Percentiles rank a stretch among this genome's conserved stretches.
Evolutionary conservation across 2,888 invertebrate genomes (phyloP).

Genomic region (Megastigmus dorsalis): DNA sequence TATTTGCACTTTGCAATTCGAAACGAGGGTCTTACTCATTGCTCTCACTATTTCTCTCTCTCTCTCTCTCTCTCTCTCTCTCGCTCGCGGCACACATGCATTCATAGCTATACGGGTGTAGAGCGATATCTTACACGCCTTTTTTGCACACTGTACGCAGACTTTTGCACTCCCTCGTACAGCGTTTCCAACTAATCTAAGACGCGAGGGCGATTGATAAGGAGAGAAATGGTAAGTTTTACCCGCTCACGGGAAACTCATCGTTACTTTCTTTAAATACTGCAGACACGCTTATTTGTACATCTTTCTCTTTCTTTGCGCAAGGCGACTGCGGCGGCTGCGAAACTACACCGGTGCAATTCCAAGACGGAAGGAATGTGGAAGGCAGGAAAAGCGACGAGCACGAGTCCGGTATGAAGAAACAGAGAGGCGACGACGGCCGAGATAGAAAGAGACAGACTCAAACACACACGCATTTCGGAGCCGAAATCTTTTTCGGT

Average conservation of each 20-base stretch:
- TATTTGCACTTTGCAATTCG: too few species aligned
- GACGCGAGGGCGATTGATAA: not conserved
- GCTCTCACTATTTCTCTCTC: not conserved
- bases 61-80: not conserved
- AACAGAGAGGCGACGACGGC: not conserved
- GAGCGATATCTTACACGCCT: too few species aligned
- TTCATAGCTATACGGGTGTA: not conserved
- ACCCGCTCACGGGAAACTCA: not conserved
- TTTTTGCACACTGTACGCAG: not conserved
- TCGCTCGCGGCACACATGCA: not conserved
- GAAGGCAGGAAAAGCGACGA: slow-evolving; percentile 2
- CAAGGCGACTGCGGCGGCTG: too few species aligned
- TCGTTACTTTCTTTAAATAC: slow-evolving; percentile 44
- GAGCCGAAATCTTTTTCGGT: slow-evolving; percentile 23
- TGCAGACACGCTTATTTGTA: not conserved
- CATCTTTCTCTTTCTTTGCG: not conserved
- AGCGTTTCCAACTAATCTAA: too few species aligned
- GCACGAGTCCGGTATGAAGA: not conserved
- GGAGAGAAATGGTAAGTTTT: too few species aligned
- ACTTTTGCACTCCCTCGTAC: not conserved
- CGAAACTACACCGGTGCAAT: slow-evolving; percentile 20
- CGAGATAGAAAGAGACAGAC: not conserved
- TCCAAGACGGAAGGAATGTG: not conserved
- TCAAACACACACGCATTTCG: not conserved
- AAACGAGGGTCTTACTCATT: too few species aligned